Evolutionary conservation across 2,888 invertebrate species (phyloP), one percentile per base, ranked within the genome.

Genomic region (Blera fallax): DNA sequence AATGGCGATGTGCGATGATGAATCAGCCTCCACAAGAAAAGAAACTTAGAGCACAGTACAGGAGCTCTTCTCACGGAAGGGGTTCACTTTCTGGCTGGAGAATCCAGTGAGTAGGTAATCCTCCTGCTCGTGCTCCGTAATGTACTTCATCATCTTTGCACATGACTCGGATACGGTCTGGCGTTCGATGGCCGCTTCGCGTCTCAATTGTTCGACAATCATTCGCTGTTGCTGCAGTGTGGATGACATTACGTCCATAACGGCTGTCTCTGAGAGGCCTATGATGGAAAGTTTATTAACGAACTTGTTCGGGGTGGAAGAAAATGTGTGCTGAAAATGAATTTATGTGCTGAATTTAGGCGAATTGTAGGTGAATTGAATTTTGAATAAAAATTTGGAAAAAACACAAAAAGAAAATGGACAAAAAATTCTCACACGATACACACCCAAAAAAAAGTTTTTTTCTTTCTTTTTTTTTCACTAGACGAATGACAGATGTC

Each of bases 181-280:
- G 70, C 98, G 95, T 90, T 96, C 97, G 80, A 98, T 95, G 65
- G 96, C 95, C 50, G 98, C 98, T 93, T 98, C 98, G 76, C 98
- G 95, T 87, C 98, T 90, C 84, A 98, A 94, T 93, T 98, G 98
- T 91, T 98, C 98, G 81, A 98, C 98, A 89, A 98, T 95, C 93
- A 97, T 96, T 87, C 92, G 90, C 93, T 98, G 98, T 93, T 98
- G 98, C 93, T 98, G 98, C 90, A 98, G 94, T 92, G 96, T 97
- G 90, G 97, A 96, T 94, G 97, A 97, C 95, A 97, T 96, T 96
- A 97, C 96, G 94, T 96, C 97, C 96, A 97, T 97, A 93, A 96
- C 95, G 94, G 96, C 96, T 91, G 96, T 96, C 93, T 96, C 95
- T 93, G 96, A 96, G 93, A 96, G 95, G 95, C 96, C 96, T 96